phyloP scores from a whole-genome alignment of 2,797 vertebrate genomes.

The Sebastes oblongus region DNA sequence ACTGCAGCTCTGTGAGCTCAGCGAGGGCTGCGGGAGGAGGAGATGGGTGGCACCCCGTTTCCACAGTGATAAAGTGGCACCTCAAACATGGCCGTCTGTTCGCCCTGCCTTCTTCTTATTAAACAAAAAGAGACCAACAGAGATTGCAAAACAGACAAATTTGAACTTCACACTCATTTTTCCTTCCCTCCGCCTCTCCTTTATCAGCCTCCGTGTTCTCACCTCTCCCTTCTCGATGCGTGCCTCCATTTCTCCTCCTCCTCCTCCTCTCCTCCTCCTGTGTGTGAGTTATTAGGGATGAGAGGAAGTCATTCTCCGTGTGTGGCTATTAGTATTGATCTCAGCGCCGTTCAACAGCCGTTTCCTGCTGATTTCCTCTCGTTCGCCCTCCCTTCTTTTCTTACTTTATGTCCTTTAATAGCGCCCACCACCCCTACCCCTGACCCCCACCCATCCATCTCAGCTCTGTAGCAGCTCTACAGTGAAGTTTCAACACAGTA shows the following conservation, averaged over 20 bases:
- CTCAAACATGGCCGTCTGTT: conserved; percentile 63
- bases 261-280: conserved; percentile 1
- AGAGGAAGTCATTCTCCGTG: conserved; percentile 75
- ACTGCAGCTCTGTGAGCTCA: conserved; percentile 52
- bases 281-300: conserved; percentile 70
- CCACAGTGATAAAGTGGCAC: conserved; percentile 72
- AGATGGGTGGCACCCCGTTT: conserved; percentile 61
- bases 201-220: conserved; percentile 24
- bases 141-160: conserved; percentile 53
- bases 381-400: conserved; percentile 47
- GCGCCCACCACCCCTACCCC: conserved; percentile 4
- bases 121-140: conserved; percentile 46
- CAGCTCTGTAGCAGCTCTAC: conserved; percentile 29
- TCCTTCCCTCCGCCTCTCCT: conserved; percentile 22
- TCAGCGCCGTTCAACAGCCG: conserved; percentile 64
- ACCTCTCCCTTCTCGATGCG: neutral
- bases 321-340: conserved; percentile 85
- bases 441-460: conserved; percentile 51
- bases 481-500: conserved; percentile 60
- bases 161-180: conserved; percentile 44
- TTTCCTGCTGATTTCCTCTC: conserved; percentile 78
- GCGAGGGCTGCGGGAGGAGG: conserved; percentile 57
- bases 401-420: conserved; percentile 70
- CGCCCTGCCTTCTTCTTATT: conserved; percentile 56
- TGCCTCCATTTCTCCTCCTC: conserved; percentile 9